Conservation (phyloP, 2,888 invertebrate species). For the Halocaridina rubra region DNA sequence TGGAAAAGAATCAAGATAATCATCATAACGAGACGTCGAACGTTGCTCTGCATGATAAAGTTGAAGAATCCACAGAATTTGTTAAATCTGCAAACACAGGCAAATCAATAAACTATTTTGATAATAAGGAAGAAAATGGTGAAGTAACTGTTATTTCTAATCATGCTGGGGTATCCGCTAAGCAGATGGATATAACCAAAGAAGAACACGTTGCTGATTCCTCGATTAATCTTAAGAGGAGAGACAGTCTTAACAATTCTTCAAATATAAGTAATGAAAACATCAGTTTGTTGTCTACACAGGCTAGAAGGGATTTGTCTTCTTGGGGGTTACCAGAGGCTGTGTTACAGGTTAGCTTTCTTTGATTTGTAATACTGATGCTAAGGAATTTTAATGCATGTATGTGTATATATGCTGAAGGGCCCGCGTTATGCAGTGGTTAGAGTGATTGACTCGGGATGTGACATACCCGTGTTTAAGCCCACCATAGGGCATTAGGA, state of each 20-base stretch:
- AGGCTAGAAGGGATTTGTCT: constrained; percentile 33
- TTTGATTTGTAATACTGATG: too few species aligned
- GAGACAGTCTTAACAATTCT: background rate
- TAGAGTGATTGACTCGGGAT: too few species aligned
- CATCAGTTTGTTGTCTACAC: constrained; percentile 23
- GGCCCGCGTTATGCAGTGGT: too few species aligned
- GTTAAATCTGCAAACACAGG: background rate
- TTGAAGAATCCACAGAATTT: too few species aligned
- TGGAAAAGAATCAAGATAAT: too few species aligned
- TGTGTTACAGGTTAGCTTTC: constrained; percentile 31
- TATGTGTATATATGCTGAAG: too few species aligned
- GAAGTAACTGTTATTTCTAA: too few species aligned
- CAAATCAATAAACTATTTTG: background rate
- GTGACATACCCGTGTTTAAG: too few species aligned
- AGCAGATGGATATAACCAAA: too few species aligned
- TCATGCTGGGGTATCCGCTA: too few species aligned
- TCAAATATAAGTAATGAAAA: background rate
- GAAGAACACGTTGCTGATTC: background rate
- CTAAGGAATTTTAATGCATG: too few species aligned
- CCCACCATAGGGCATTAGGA: too few species aligned
- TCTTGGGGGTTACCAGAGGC: constrained; percentile 41
- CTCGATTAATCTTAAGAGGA: background rate
- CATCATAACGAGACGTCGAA: background rate
- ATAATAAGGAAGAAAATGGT: background rate
- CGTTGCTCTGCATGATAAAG: background rate